A percentile compares a stretch with the other conserved stretches of the same genome.
These are phyloP conservation scores for Turnix velox DNA, from an alignment of 2,113 vertebrate genomes.

Conservation along the genomic window DNA sequence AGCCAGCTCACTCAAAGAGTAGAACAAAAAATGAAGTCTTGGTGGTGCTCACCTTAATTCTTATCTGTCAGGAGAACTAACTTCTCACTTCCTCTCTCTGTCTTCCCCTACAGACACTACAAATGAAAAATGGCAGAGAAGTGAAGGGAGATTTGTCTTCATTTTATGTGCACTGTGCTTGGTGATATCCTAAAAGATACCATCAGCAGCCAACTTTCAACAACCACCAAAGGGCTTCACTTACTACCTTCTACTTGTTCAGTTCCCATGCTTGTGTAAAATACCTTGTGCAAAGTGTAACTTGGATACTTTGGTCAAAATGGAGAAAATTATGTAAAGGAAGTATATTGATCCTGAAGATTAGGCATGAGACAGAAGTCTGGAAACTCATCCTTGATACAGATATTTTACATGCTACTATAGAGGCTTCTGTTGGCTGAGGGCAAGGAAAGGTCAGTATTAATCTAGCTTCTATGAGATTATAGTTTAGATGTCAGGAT, in stretches of 20 bases:
- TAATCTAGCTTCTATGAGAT: not conserved
- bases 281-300: not conserved
- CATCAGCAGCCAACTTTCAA: not conserved
- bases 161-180: not conserved
- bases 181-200: not conserved
- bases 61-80: conserved; percentile 8
- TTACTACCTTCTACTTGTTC: not conserved
- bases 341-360: not conserved
- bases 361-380: not conserved
- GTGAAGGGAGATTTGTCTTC: conserved; percentile 44
- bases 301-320: not conserved
- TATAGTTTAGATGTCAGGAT: not conserved
- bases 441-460: not conserved
- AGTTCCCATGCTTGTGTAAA: not conserved
- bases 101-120: not conserved
- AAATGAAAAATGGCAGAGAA: conserved; percentile 2
- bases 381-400: not conserved
- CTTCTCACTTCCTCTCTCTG: not conserved
- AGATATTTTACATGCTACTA: not conserved
- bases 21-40: not conserved
- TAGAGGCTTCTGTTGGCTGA: not conserved
- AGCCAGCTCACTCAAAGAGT: not conserved
- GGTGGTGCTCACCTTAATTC: not conserved
- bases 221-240: not conserved
- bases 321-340: not conserved